Base-by-base conservation (phyloP, 1,140 invertebrate genomes). In the Galleria mellonella region DNA sequence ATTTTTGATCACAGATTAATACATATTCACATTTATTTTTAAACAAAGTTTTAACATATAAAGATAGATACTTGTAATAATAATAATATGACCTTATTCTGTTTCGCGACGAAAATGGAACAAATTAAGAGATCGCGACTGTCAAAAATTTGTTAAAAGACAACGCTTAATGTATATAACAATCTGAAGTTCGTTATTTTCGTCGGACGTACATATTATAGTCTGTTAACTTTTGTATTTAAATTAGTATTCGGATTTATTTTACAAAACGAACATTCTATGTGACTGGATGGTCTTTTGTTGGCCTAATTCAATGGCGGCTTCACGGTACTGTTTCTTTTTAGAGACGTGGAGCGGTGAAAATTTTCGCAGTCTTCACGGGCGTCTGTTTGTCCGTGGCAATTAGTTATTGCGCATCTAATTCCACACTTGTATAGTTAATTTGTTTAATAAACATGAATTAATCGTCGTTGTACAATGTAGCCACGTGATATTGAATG, bases 401-500 rank as follows among this genome's bases (percentile, higher is more conserved):
- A 79, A 74, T 76, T 72, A 74, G 56, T 45, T 38, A 51, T 54
- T 51, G 62, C 50, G 54, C 67, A 70, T 67, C 59, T 66, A 67
- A 76, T 74, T 61, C 50, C 51, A 57, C 43, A 58, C 57, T 65
- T 51, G 55, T 71, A 74, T 68, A 45, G 54, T 68, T 76, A 73
- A 79, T 75, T 76, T 71, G 65, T 76, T 70, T 79, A 76, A 76
- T 79, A 76, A 79, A 76, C 67, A 73, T 73, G 72, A 74, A 79
- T 79, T 76, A 79, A 75, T 70, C 42, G 62, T 43, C 33, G 37
- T 41, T 51, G 51, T 62, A 56, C 51, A 37, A 54, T n/a, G 23
- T n/a, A 10, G 39, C 53, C 72, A 76, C 73, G 72, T 79, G 75
- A 76, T 53, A 38, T n/a, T 17, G 40, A 57, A 52, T 60, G 49